phyloP scores from a whole-genome alignment of 2,888 invertebrate species.

The Pyralis farinalis region DNA sequence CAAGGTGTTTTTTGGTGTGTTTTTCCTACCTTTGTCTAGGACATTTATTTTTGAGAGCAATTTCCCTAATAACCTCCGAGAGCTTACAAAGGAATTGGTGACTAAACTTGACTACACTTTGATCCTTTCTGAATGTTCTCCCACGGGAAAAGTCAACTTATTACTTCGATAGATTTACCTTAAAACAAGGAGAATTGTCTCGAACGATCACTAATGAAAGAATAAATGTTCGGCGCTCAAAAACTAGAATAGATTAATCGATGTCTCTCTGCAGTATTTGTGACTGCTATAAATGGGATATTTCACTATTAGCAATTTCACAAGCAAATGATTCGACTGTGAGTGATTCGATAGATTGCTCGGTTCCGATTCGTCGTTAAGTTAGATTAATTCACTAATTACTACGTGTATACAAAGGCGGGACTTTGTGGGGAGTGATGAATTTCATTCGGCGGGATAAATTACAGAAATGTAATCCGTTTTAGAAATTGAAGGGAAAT shows the following conservation, averaged over 20 bases:
- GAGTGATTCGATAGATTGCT: neutral
- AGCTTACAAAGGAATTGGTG: slow-evolving; percentile 52
- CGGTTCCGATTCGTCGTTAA: slow-evolving; percentile 5
- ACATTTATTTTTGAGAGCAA: slow-evolving; percentile 52
- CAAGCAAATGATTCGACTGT: neutral
- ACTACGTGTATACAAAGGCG: slow-evolving; percentile 16
- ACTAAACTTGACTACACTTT: slow-evolving; percentile 44
- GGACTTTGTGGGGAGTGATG: slow-evolving; percentile 37
- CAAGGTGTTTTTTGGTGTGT: slow-evolving; percentile 22
- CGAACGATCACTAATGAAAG: slow-evolving; percentile 2
- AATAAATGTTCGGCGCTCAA: neutral
- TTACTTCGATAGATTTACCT: slow-evolving; percentile 8
- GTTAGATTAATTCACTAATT: slow-evolving; percentile 11
- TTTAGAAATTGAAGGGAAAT: slow-evolving; percentile 50
- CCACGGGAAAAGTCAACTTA: slow-evolving; percentile 27
- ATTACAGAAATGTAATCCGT: slow-evolving; percentile 56
- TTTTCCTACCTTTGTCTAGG: slow-evolving; percentile 24
- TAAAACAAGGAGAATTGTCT: slow-evolving; percentile 9
- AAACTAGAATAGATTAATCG: neutral
- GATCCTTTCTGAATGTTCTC: slow-evolving; percentile 40
- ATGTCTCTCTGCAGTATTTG: too few species aligned
- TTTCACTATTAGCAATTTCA: neutral
- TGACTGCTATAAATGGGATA: neutral
- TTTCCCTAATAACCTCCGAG: slow-evolving; percentile 53
- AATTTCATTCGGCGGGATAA: slow-evolving; percentile 41